Evolutionary conservation across 2,888 invertebrate genomes (phyloP), one percentile per base, ranked within the genome.

Genomic region (Iphiclides podalirius): DNA sequence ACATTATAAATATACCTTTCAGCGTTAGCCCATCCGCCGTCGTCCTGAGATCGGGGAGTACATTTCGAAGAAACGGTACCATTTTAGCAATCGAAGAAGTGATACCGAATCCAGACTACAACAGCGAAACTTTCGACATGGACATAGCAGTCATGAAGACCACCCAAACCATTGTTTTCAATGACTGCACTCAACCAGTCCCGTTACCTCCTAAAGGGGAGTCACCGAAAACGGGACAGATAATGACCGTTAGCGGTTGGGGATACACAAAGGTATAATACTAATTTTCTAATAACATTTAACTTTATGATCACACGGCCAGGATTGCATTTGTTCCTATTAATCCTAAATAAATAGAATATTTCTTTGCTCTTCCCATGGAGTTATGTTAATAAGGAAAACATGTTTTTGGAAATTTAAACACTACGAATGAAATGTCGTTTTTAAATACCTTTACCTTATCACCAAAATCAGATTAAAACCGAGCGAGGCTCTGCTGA

Each of bases 31-130:
- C 84, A 12, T 55, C 61, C 1, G 77, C 76, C 1, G 79, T 90
- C 3, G 76, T 77, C 1, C 70, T 86, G 1, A 75, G 90, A 42
- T 89, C 86, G 6, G 91, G 91, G 1, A 90, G 89, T 34, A 66
- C 77, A 0, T 77, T 58, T 47, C 62, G 81, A 1, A 76, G 75
- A 37, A 71, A 76, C 7, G 90, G 89, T 0, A 91, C 85, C 0
- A 54, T 79, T 3, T 81, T 87, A 33, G 79, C 79, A 0, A 81
- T 87, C 47, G 75, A 75, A 0, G 72, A 82, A 60, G 81, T 87
- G 1, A 81, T 52, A 0, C 69, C 84, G 0, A 83, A 85, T 35
- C 82, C 87, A 0, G 58, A 76, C 17, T 87, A 85, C 47, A 65
- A 83, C 47, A 54, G 61, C 9, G 84, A 85, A 1, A 56, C 60